Evolutionary conservation across 2,113 vertebrate species (phyloP).

Genomic region (Lagopus muta): DNA sequence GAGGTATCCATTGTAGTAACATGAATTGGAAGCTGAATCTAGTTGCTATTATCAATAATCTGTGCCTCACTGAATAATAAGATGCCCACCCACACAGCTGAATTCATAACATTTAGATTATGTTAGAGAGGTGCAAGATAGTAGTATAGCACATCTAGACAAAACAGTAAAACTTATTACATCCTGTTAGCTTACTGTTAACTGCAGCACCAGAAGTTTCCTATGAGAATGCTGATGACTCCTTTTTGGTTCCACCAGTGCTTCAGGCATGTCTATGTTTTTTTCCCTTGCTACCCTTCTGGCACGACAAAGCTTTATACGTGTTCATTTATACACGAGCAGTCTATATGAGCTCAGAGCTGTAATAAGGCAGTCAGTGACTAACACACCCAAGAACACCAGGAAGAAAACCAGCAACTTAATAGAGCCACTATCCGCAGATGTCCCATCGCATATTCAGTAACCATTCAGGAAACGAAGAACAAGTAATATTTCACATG

Average conservation of each 20-base stretch:
- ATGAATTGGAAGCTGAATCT: background rate
- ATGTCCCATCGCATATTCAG: background rate
- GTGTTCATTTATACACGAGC: background rate
- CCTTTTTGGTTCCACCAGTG: background rate
- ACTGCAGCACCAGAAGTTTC: background rate
- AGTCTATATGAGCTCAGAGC: background rate
- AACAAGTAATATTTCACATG: background rate
- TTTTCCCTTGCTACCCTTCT: background rate
- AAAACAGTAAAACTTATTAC: background rate
- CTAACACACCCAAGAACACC: background rate
- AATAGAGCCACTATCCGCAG: background rate
- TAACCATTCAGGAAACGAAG: background rate
- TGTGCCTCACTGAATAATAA: background rate
- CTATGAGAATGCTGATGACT: background rate
- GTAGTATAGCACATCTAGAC: background rate
- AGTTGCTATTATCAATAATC: background rate
- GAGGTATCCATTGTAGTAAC: background rate
- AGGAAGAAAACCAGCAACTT: background rate
- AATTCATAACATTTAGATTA: background rate
- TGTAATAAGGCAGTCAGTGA: background rate
- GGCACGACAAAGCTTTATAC: background rate
- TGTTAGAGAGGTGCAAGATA: background rate
- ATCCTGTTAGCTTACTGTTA: background rate
- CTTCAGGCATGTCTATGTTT: background rate
- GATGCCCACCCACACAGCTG: rapidly evolving